phyloP scores from a whole-genome alignment of 2,888 invertebrate genomes.

The Glyphotaelius pellucidus region DNA sequence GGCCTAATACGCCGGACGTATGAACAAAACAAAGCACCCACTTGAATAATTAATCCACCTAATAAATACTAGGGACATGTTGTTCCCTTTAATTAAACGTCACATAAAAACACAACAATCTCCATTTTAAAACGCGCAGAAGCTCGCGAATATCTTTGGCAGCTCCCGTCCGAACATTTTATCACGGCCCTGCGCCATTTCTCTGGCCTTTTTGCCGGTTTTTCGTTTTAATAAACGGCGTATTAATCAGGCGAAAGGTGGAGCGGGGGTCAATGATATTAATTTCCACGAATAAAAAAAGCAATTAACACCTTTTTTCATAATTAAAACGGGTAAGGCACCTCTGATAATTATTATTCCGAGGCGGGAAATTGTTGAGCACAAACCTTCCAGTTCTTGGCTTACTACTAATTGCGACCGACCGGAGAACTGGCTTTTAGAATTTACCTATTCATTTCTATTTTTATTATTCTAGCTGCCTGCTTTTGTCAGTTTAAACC shows the following conservation, averaged over 20 bases:
- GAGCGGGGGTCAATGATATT: constrained; percentile 57
- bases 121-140: not conserved
- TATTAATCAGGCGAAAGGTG: constrained; percentile 30
- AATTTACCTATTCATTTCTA: not conserved
- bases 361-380: constrained; percentile 39
- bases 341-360: constrained; percentile 41
- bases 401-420: constrained; percentile 16
- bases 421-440: not conserved
- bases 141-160: constrained; percentile 25
- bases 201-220: constrained; percentile 25
- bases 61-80: constrained; percentile 33
- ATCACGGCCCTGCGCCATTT: not conserved
- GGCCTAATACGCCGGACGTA: not conserved
- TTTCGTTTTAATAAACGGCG: constrained; percentile 33
- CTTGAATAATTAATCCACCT: not conserved
- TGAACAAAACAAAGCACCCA: not conserved
- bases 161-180: constrained; percentile 24
- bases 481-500: constrained; percentile 22
- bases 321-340: constrained; percentile 59
- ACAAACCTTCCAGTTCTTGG: not conserved
- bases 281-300: constrained; percentile 62
- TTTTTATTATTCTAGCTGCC: not conserved
- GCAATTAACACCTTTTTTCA: constrained; percentile 64
- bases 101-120: constrained; percentile 45
- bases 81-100: constrained; percentile 43